Conservation (phyloP, 2,888 invertebrate genomes). For the Dynastes tityus region DNA sequence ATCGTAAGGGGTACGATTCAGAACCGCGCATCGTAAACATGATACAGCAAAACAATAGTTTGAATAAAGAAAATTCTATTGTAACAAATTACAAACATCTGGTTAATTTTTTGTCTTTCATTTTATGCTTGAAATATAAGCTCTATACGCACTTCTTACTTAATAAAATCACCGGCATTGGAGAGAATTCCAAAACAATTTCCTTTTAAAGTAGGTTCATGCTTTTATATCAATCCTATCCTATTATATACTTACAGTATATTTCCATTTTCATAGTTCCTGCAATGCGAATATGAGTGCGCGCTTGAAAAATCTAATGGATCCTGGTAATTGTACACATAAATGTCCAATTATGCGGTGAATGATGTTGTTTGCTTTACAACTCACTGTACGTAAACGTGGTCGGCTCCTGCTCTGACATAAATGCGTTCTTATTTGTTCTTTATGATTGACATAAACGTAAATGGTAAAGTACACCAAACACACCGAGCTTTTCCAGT, state of each 20-base stretch:
- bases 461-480: conserved; percentile 44
- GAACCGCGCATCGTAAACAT: too few species aligned
- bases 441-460: conserved; percentile 48
- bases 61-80: too few species aligned
- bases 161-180: too few species aligned
- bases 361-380: conserved; percentile 51
- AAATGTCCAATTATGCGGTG: conserved; percentile 51
- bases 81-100: too few species aligned
- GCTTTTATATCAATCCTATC: neutral
- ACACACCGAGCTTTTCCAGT: conserved; percentile 33
- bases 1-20: too few species aligned
- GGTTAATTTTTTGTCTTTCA: too few species aligned
- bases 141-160: too few species aligned
- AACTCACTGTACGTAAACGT: conserved; percentile 47
- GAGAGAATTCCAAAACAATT: neutral
- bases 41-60: too few species aligned
- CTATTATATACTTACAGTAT: neutral
- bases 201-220: neutral
- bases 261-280: conserved; percentile 31
- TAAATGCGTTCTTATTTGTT: conserved; percentile 49
- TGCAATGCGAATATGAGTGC: conserved; percentile 29
- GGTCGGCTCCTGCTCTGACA: conserved; percentile 40
- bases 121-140: too few species aligned
- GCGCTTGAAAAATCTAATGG: conserved; percentile 44
- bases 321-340: conserved; percentile 48